Conservation (phyloP, 1,140 invertebrate genomes). For the Musca vetustissima region DNA sequence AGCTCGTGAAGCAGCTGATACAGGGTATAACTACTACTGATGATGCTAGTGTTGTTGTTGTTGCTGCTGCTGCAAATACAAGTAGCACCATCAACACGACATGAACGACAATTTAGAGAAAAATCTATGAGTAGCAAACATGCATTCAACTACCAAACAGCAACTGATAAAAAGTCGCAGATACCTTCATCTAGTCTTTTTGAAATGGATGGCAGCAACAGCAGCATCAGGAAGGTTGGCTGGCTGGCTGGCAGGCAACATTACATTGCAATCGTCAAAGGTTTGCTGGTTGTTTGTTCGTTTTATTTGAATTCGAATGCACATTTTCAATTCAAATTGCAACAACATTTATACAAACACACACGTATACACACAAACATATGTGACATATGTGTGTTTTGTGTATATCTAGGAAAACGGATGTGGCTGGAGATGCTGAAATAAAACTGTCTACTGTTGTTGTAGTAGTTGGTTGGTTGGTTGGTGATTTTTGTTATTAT, state of each 20-base stretch:
- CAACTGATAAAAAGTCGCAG: background rate
- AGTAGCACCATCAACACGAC: slow-evolving; percentile 13
- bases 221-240: no score
- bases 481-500: no score
- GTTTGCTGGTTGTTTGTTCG: background rate
- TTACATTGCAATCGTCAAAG: background rate
- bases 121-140: slow-evolving; percentile 13
- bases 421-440: no score
- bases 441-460: no score
- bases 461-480: no score
- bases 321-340: slow-evolving; percentile 10
- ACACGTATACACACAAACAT: no score
- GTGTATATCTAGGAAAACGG: no score
- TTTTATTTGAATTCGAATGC: slow-evolving; percentile 7
- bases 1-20: no score
- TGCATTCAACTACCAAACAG: background rate
- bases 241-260: no score
- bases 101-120: slow-evolving; percentile 10
- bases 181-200: slow-evolving; percentile 8
- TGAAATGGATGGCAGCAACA: no score
- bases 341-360: background rate
- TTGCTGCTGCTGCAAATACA: background rate
- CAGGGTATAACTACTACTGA: no score
- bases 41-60: background rate
- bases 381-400: no score